phyloP scores from a whole-genome alignment of 2,888 invertebrate genomes.

The Lithophane leautieri region DNA sequence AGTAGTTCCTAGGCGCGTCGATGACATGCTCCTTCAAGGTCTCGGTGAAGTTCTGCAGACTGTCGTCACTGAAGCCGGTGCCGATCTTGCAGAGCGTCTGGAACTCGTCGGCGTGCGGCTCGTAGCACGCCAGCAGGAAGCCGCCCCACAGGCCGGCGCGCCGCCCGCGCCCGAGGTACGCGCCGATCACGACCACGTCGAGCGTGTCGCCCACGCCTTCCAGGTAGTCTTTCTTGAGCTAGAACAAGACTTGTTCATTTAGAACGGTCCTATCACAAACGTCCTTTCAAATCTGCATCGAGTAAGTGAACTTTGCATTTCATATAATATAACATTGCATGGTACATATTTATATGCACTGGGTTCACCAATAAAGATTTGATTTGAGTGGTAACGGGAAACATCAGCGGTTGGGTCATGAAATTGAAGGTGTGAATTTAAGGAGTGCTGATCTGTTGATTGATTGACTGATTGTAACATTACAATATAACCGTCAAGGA shows the following conservation, averaged over 20 bases:
- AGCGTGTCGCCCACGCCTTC: conserved; percentile 99
- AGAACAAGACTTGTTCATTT: neutral
- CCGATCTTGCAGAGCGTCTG: conserved; percentile 94
- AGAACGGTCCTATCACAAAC: neutral
- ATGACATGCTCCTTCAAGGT: conserved; percentile 94
- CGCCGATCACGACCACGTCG: conserved; percentile 98
- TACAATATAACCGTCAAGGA: no score
- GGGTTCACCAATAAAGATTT: neutral
- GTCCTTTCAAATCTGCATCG: neutral
- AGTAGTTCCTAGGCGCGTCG: conserved; percentile 94
- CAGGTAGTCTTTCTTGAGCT: conserved; percentile 98
- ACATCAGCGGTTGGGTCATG: neutral
- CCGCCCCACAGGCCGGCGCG: conserved; percentile 98
- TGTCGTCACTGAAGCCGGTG: conserved; percentile 98
- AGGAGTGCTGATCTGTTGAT: neutral
- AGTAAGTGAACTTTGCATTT: neutral
- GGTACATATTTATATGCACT: neutral
- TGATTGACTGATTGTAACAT: neutral
- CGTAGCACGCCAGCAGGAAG: conserved; percentile 98
- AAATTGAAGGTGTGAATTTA: neutral
- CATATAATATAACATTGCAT: neutral
- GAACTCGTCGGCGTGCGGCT: conserved; percentile 96
- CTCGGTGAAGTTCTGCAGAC: conserved; percentile 94
- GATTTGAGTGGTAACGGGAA: neutral
- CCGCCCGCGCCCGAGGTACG: conserved; percentile 97